phyloP scores from a whole-genome alignment of 2,888 invertebrate species.

The Trimorus sp. region DNA sequence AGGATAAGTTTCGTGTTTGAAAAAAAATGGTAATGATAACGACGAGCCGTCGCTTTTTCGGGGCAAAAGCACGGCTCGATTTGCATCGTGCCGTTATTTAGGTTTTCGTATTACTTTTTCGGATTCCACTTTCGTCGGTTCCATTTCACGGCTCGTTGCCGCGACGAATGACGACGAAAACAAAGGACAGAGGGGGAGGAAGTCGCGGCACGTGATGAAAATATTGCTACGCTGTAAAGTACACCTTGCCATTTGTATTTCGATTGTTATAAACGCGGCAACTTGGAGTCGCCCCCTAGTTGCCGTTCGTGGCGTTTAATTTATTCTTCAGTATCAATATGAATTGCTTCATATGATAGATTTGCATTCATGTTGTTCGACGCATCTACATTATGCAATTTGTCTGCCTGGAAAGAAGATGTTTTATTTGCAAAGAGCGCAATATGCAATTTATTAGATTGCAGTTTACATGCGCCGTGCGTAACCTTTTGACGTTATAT shows the following conservation, averaged over 20 bases:
- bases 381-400: conserved; percentile 50
- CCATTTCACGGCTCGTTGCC: conserved; percentile 57
- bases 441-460: conserved; percentile 49
- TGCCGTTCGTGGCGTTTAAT: conserved; percentile 42
- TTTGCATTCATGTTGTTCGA: conserved; percentile 48
- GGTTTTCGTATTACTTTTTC: conserved; percentile 54
- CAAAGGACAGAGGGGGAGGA: conserved; percentile 32
- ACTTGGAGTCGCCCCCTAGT: conserved; percentile 18
- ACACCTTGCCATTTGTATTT: conserved; percentile 49
- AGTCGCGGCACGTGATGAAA: conserved; percentile 47
- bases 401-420: conserved; percentile 48
- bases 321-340: conserved; percentile 53
- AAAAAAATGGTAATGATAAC: no score
- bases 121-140: conserved; percentile 61
- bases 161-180: conserved; percentile 56
- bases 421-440: conserved; percentile 47
- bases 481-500: conserved; percentile 27
- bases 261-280: conserved; percentile 36
- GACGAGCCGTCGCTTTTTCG: no score
- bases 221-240: conserved; percentile 54
- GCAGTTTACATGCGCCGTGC: conserved; percentile 43
- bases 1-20: no score
- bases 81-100: conserved; percentile 56
- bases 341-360: conserved; percentile 51
- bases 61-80: conserved; percentile 17